A percentile compares a stretch with the other conserved stretches of the same genome.
These are phyloP conservation scores for Sebastes ruberrimus DNA, from an alignment of 2,797 vertebrate genomes.

Conservation along the genomic window DNA sequence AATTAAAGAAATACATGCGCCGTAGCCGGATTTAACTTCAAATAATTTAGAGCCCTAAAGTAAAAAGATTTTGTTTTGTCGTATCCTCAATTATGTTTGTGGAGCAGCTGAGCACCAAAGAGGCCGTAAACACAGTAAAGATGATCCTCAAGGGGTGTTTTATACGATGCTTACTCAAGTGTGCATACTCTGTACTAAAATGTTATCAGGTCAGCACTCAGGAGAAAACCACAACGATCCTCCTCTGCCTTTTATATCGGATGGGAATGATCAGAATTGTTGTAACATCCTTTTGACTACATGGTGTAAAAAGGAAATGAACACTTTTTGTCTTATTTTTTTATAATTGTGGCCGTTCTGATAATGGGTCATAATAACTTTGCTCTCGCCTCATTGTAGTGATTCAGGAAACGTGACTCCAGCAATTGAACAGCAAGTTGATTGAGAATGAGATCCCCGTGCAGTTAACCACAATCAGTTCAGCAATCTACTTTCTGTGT, in stretches of 20 bases:
- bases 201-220: background rate
- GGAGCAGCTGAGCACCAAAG: slow-evolving; percentile 20
- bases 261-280: no score
- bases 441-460: no score
- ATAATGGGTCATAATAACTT: background rate
- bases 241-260: background rate
- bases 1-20: background rate
- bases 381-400: background rate
- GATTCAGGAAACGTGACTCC: background rate
- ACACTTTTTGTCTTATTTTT: background rate
- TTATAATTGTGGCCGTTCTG: background rate
- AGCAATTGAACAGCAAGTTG: no score
- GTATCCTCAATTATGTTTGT: background rate
- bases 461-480: no score
- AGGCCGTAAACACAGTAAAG: slow-evolving; percentile 2
- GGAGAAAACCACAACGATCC: background rate
- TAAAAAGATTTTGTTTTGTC: background rate
- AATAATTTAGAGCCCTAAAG: background rate
- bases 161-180: slow-evolving; percentile 10
- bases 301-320: background rate
- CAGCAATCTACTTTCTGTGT: no score
- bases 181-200: background rate
- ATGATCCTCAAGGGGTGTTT: slow-evolving; percentile 38
- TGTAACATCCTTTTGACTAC: background rate
- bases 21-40: background rate